A percentile compares a stretch with the other conserved stretches of the same genome.
phyloP scores from a whole-genome alignment of 1,140 invertebrate species.

The Zaprionus gabonicus region DNA sequence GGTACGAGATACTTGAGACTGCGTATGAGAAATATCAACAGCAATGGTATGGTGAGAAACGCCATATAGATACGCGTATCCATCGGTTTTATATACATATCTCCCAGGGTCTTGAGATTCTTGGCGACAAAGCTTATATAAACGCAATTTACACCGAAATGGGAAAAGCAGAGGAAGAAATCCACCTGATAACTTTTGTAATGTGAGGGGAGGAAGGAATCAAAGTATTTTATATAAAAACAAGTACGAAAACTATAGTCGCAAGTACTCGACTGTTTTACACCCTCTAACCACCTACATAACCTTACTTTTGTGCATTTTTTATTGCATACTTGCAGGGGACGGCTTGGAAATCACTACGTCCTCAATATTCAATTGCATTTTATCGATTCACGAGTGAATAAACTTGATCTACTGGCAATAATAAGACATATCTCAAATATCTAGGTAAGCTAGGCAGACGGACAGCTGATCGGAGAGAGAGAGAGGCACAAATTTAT shows the following conservation, averaged over 20 bases:
- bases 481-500: not conserved
- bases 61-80: slow-evolving; percentile 64
- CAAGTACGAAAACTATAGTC: not conserved
- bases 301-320: too few species aligned
- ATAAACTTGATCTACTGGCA: too few species aligned
- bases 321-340: too few species aligned
- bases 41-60: slow-evolving; percentile 44
- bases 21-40: slow-evolving; percentile 47
- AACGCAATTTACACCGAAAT: slow-evolving; percentile 62
- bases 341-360: too few species aligned
- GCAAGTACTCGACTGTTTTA: too few species aligned
- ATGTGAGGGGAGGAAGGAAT: not conserved
- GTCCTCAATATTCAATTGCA: too few species aligned
- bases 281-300: too few species aligned
- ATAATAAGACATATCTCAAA: too few species aligned
- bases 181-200: slow-evolving; percentile 47
- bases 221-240: too few species aligned
- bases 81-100: slow-evolving; percentile 42
- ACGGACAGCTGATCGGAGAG: too few species aligned
- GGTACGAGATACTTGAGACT: slow-evolving; percentile 47
- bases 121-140: slow-evolving; percentile 65
- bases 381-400: too few species aligned
- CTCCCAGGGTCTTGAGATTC: slow-evolving; percentile 46
- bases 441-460: too few species aligned
- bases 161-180: slow-evolving; percentile 44